phyloP scores from a whole-genome alignment of 2,888 invertebrate genomes.

The Leucoma salicis region DNA sequence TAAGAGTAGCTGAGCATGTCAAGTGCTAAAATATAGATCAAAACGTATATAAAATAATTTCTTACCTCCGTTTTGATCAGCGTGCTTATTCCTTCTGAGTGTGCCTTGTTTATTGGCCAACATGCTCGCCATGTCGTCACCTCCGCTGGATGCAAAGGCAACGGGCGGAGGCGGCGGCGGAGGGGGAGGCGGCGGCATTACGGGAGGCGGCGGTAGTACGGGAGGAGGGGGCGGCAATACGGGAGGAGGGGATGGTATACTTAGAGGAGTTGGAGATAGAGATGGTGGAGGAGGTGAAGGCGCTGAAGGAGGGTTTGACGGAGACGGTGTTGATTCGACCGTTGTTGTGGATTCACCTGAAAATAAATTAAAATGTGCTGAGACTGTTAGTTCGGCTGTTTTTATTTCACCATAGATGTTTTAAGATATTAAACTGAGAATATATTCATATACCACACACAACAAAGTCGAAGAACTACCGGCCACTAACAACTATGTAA shows the following conservation, averaged over 20 bases:
- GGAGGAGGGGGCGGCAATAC: constrained; percentile 19
- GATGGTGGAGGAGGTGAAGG: constrained; percentile 17
- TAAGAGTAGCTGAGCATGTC: too few species aligned
- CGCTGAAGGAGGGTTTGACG: constrained; percentile 4
- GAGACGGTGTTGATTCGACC: constrained; percentile 9
- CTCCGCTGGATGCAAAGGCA: constrained; percentile 33
- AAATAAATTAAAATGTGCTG: background rate
- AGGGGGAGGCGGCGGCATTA: constrained; percentile 47
- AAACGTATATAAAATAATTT: too few species aligned
- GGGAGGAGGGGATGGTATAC: constrained; percentile 5
- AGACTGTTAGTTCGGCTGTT: too few species aligned
- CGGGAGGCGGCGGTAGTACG: constrained; percentile 28
- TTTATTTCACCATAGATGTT: too few species aligned
- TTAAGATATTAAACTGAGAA: too few species aligned
- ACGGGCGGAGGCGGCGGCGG: constrained; percentile 73
- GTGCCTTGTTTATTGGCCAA: constrained; percentile 80
- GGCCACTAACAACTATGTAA: too few species aligned
- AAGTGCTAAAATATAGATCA: too few species aligned
- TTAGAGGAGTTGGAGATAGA: constrained; percentile 13
- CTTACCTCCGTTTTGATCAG: constrained; percentile 72
- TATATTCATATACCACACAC: too few species aligned
- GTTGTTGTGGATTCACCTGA: background rate
- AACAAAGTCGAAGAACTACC: too few species aligned
- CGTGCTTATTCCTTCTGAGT: constrained; percentile 73
- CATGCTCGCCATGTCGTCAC: constrained; percentile 82